Evolutionary conservation across 2,797 vertebrate species (phyloP), one percentile per base, ranked within the genome.

Genomic region (Anableps anableps): DNA sequence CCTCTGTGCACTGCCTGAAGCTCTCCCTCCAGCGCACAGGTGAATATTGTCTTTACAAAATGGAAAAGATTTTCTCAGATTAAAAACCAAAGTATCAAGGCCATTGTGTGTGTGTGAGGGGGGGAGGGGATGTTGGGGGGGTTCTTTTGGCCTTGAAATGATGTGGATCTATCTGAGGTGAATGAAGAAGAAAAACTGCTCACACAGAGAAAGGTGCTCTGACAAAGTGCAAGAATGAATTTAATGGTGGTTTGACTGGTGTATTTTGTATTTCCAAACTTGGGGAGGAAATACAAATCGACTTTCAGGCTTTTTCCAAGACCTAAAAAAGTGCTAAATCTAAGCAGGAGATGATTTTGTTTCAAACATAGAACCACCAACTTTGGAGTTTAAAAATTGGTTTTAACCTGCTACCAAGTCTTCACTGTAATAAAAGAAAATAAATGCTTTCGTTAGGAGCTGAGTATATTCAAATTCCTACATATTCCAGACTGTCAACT

Each of bases 21-120:
- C 55, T 51, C 64, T 85, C 78, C 50, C 64, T 79, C 58, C 26
- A 64, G 88, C 76, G 48, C 45, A 72, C 84, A 80, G 83, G 91
- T 83, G 89, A 83, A 91, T 88, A 72, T 83, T 83, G 76, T 82
- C 87, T 85, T 82, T 86, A 84, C 89, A 87, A 89, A 91, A 58
- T 58, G 55, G 82, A 41, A 41, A 26, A 11, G 78, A 79, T 78
- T 79, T 43, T 74, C 75, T 87, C 80, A 36, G 83, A 83, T 88
- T 90, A 92, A 92, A 85, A 82, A 86, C 85, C 83, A 90, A 79
- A 92, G 92, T 90, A 93, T 94, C 91, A 91, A 90, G 89, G 92
- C 89, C 85, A 89, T 80, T 55, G 81, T 48, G 36, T 36, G 29
- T 31, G 60, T 62, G 17, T 34, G n/a, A 1, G 58, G 6, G 29